A percentile compares a stretch with the other conserved stretches of the same genome.
phyloP scores from a whole-genome alignment of 2,797 vertebrate species.

The Platyrinchus mystaceus region DNA sequence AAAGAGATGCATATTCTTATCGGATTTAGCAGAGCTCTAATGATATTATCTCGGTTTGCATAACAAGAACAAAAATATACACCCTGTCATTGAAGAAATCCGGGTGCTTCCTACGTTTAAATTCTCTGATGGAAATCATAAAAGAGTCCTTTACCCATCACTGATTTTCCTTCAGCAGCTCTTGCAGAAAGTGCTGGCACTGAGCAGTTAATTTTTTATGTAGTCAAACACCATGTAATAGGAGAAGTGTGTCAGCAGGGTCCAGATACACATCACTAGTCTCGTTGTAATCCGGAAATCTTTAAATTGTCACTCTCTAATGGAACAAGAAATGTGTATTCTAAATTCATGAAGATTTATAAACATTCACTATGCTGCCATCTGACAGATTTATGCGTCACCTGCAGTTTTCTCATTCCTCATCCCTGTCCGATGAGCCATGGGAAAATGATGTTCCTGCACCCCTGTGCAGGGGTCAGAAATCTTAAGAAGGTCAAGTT shows the following conservation, averaged over 20 bases:
- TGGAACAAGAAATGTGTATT: constrained; percentile 56
- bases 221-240: constrained; percentile 19
- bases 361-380: constrained; percentile 9
- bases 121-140: neutral
- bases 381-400: constrained; percentile 38
- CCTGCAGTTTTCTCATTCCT: constrained; percentile 15
- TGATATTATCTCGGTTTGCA: neutral
- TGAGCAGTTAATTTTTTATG: constrained; percentile 56
- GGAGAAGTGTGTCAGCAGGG: constrained; percentile 33
- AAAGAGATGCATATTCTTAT: neutral
- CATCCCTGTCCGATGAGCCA: neutral
- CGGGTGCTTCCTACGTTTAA: neutral
- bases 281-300: constrained; percentile 38
- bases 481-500: constrained; percentile 32
- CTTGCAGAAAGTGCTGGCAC: neutral
- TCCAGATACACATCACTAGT: constrained; percentile 11
- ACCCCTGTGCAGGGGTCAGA: neutral
- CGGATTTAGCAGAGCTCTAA: neutral
- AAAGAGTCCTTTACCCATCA: constrained; percentile 40
- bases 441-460: constrained; percentile 4
- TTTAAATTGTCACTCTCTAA: constrained; percentile 56
- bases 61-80: neutral
- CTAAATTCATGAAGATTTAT: constrained; percentile 54
- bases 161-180: constrained; percentile 33
- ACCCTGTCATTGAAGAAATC: neutral